Base-by-base conservation (phyloP, 2,797 vertebrate species). In the Bryconaethiops microstoma region DNA sequence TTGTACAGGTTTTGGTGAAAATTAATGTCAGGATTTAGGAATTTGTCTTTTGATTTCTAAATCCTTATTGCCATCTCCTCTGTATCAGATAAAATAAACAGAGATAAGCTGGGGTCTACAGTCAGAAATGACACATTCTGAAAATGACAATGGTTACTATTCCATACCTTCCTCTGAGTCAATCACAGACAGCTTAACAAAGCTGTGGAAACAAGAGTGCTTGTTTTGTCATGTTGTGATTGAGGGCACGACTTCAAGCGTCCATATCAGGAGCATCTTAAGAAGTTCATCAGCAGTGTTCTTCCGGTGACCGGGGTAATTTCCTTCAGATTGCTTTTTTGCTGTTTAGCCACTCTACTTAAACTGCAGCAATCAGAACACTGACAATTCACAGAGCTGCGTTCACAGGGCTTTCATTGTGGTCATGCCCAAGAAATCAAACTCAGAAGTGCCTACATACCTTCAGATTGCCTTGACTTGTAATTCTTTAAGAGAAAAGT, bases 241-340 rank as follows among this genome's bases (percentile, higher is more conserved):
- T 48, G 68, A 29, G 23, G 48, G 17, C 67, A 81, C 65, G 70
- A 76, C 55, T 25, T 65, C 84, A 17, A 83, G 54, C 68, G 35
- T 29, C 16, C 29, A 48, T 14, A 12, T 67, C 48, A 77, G 81
- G 69, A 75, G n/a, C 73, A 74, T 85, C 83, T 79, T 23, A 19
- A 12, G 72, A 35, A 77, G 39, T 29, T 81, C 69, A 80, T 82
- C 52, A 79, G 50, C n/a, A 60, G 42, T 55, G 40, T 83, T 78
- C 29, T 57, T 50, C 25, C 1, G 35, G 60, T 70, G 68, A 87
- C 65, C 14, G 73, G 29, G 29, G n/a, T 72, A 74, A 67, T 80
- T 82, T 76, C 39, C 64, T 60, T 39, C 10, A 60, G 71, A 87
- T 86, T 73, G 68, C 80, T 81, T 83, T n/a, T 70, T 76, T 48